Conservation (phyloP, 2,797 vertebrate species). For the Rhabdophis nuchalis region DNA sequence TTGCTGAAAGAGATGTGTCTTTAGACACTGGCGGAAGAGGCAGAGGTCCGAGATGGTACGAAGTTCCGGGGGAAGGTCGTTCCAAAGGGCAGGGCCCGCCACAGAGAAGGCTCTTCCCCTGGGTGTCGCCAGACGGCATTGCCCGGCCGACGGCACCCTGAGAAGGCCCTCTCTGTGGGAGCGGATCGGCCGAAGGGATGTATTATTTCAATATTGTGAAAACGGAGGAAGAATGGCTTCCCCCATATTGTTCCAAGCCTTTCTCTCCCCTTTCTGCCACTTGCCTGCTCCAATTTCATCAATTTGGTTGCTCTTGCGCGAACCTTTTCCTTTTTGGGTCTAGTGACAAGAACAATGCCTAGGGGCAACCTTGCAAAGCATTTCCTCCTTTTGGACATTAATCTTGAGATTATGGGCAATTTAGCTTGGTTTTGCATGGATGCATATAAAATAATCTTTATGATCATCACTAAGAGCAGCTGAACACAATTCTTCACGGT, state of each 20-base stretch:
- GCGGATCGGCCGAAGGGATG: too few relatives aligned
- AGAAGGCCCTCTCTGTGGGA: too few relatives aligned
- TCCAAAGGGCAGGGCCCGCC: too few relatives aligned
- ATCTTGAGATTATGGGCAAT: neutral
- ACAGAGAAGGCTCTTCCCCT: too few relatives aligned
- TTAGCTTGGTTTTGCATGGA: neutral
- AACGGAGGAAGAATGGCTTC: neutral
- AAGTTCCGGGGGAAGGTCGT: too few relatives aligned
- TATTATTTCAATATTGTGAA: too few relatives aligned
- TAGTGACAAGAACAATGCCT: neutral
- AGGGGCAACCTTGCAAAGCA: neutral
- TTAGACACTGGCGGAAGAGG: too few relatives aligned
- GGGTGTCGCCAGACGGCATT: too few relatives aligned
- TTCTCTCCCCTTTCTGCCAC: neutral
- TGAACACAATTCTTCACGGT: neutral
- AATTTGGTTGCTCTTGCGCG: neutral
- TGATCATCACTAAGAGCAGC: neutral
- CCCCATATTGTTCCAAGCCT: neutral
- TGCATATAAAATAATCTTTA: neutral
- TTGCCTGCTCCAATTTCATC: neutral
- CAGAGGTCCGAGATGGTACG: too few relatives aligned
- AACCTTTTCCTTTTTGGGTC: neutral
- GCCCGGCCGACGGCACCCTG: too few relatives aligned
- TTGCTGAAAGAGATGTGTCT: too few relatives aligned
- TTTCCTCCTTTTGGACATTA: neutral